Conservation (phyloP, 2,888 invertebrate species). For the Tillus elongatus region DNA sequence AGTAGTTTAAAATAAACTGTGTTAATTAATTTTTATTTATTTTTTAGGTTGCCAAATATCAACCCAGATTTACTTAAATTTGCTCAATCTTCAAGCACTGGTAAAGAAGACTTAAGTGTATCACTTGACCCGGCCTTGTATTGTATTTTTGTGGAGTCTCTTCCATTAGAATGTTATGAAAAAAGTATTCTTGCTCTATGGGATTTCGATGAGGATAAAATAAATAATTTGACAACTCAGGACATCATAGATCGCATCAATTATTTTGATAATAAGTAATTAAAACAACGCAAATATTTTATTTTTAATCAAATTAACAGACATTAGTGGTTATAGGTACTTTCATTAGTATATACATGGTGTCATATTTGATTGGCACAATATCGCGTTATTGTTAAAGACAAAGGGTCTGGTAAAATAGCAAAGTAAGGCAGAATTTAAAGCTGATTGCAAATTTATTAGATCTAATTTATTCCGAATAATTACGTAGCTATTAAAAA, state of each 20-base stretch:
- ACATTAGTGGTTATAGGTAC: too few relatives aligned
- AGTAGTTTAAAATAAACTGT: too few relatives aligned
- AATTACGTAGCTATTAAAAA: too few relatives aligned
- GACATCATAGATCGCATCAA: conserved; percentile 57
- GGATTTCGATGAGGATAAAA: conserved; percentile 49
- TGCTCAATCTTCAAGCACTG: background rate
- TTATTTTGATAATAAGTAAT: conserved; percentile 44
- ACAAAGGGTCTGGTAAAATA: too few relatives aligned
- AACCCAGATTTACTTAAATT: conserved; percentile 8
- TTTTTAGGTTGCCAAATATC: conserved; percentile 12
- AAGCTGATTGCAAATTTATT: too few relatives aligned
- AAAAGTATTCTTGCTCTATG: conserved; percentile 63
- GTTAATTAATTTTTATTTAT: too few relatives aligned
- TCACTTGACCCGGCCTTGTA: conserved; percentile 51
- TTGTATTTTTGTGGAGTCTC: conserved; percentile 53
- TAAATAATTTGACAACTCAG: conserved; percentile 48
- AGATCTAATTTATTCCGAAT: too few relatives aligned
- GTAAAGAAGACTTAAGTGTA: conserved; percentile 40
- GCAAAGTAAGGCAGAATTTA: too few relatives aligned
- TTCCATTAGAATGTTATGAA: conserved; percentile 54
- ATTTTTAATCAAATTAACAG: too few relatives aligned
- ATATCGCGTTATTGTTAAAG: too few relatives aligned
- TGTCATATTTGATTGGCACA: too few relatives aligned
- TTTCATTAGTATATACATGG: too few relatives aligned
- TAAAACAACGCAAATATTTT: conserved; percentile 12